Base-by-base conservation (phyloP, 2,797 vertebrate genomes). In the Zenarchopterus dispar region DNA sequence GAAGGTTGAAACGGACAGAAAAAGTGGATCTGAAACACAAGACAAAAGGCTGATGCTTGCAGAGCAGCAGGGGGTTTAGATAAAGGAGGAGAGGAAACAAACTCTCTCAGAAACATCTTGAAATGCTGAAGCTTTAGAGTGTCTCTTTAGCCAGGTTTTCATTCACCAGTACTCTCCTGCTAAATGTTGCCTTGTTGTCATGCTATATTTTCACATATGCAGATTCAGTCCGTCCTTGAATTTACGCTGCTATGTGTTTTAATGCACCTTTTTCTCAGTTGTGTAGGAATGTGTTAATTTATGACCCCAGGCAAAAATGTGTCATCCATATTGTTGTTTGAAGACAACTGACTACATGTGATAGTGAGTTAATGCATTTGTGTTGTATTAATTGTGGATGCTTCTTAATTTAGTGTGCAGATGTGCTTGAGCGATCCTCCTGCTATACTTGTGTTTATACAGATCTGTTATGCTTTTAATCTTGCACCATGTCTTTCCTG, bases 281-380 rank as follows among this genome's bases (percentile, higher is more conserved):
- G 86, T 74, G 88, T 91, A 86, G 89, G 90, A 86, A 89, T 88
- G 85, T 81, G 85, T 83, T 91, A 88, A 90, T 91, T 88, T 86
- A 86, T 88, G 82, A 90, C 89, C 86, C 70, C 48, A 65, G 87
- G 91, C 80, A 8, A 71, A 62, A 81, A 85, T 86, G 73, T 64
- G 72, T 85, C 79, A 80, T 58, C 65, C 74, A 64, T 69, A 28
- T 49, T 26, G 48, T 71, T 75, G 84, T 91, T 85, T 81, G 66
- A 80, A 87, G 81, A 84, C 80, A 87, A 80, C 70, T 41, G 42
- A 62, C 71, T 46, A 66, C 75, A 71, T 81, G 61, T 79, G 81
- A 33, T 77, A 64, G 63, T 28, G 33, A 61, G 71, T 76, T 77
- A 10, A 47, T 66, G 63, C 70, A 41, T 77, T 68, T 52, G 47